phyloP scores from a whole-genome alignment of 2,797 vertebrate genomes.

The Sebastes cheni region DNA sequence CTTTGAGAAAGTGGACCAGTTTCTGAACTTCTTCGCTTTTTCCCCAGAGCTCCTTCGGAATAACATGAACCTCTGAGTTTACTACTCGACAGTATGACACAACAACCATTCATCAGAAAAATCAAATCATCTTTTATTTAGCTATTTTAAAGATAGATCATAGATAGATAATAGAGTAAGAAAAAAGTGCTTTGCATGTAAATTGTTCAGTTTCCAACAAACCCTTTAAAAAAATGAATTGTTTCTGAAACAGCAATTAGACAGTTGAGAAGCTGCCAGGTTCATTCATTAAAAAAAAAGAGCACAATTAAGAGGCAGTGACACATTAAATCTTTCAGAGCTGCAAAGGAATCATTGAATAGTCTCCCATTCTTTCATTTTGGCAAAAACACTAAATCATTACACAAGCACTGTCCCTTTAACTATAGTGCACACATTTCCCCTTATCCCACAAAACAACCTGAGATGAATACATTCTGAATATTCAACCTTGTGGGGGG shows the following conservation, averaged over 20 bases:
- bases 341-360: background rate
- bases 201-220: background rate
- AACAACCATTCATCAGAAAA: background rate
- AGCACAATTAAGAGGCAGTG: background rate
- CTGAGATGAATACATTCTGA: slow-evolving; percentile 6
- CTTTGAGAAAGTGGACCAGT: background rate
- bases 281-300: background rate
- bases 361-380: background rate
- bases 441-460: background rate
- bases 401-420: background rate
- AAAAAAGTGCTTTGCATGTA: background rate
- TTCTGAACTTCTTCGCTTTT: background rate
- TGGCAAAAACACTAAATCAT: background rate
- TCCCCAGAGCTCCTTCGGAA: background rate
- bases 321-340: background rate
- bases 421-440: background rate
- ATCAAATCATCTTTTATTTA: slow-evolving; percentile 24
- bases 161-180: background rate
- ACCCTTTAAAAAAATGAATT: background rate
- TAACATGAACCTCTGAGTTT: background rate
- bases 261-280: background rate
- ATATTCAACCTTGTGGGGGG: background rate
- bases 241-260: background rate
- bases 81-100: background rate
- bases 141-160: background rate